Evolutionary conservation across 2,888 invertebrate genomes (phyloP).

Genomic region (Exocentrus adspersus): DNA sequence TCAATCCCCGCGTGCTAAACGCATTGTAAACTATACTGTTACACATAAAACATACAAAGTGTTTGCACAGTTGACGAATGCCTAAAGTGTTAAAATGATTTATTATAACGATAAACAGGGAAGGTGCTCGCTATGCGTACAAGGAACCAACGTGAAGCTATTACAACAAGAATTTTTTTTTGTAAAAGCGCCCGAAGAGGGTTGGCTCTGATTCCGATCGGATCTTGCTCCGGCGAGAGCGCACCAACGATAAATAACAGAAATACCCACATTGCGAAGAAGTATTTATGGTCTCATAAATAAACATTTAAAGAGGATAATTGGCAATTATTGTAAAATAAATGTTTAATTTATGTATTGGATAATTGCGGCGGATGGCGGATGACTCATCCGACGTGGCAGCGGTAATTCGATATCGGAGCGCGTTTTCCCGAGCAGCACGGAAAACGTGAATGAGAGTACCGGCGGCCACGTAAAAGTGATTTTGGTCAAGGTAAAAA

Average conservation of each 20-base stretch:
- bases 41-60: constrained; percentile 26
- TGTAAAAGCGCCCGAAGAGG: too few species aligned
- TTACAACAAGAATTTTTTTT: too few species aligned
- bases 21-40: constrained; percentile 23
- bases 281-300: constrained; percentile 27
- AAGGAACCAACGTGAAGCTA: too few species aligned
- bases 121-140: constrained; percentile 8
- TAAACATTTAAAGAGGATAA: constrained; percentile 25
- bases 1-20: constrained; percentile 22
- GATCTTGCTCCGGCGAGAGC: neutral
- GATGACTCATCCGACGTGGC: constrained; percentile 27
- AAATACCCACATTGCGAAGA: constrained; percentile 19
- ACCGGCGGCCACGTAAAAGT: constrained; percentile 38
- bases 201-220: neutral
- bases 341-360: constrained; percentile 33
- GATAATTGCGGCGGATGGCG: constrained; percentile 24
- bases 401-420: constrained; percentile 18
- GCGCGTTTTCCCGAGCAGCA: constrained; percentile 28
- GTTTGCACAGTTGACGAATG: constrained; percentile 25
- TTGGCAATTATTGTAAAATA: constrained; percentile 30
- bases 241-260: constrained; percentile 12
- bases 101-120: constrained; percentile 22
- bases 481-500: constrained; percentile 43
- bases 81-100: constrained; percentile 26
- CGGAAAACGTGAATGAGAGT: constrained; percentile 44